Conservation (phyloP, 2,113 vertebrate species). For the Riparia riparia region DNA sequence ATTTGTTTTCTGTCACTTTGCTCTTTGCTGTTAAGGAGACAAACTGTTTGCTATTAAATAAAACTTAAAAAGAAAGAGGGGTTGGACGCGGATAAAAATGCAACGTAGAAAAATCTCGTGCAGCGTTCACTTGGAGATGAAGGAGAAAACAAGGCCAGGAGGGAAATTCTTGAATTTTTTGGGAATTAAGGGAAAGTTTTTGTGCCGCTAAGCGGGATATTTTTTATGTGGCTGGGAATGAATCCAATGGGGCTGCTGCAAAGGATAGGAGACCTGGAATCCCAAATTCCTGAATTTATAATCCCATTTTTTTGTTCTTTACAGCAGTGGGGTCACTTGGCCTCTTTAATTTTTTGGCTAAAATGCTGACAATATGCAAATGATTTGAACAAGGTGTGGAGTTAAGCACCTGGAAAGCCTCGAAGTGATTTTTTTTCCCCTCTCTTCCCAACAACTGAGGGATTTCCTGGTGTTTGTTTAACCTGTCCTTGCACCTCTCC, state of each 20-base stretch:
- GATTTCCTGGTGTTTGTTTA: not conserved
- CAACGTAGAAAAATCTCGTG: not conserved
- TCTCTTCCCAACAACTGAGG: not conserved
- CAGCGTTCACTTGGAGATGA: not conserved
- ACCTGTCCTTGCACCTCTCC: not conserved
- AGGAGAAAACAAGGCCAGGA: not conserved
- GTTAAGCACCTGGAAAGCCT: not conserved
- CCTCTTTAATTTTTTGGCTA: not conserved
- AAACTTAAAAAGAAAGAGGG: slow-evolving; percentile 27
- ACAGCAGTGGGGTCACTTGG: rapidly evolving
- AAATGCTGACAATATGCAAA: rapidly evolving
- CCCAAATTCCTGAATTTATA: not conserved
- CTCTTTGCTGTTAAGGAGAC: slow-evolving; percentile 62
- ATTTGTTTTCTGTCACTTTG: slow-evolving; percentile 77
- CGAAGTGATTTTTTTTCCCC: not conserved
- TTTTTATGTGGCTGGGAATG: not conserved
- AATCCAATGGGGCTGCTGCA: rapidly evolving
- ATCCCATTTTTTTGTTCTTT: not conserved
- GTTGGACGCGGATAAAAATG: not conserved
- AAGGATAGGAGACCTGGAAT: not conserved
- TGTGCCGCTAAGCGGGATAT: not conserved
- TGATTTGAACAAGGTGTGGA: not conserved
- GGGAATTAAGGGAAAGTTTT: not conserved
- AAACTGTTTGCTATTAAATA: slow-evolving; percentile 73
- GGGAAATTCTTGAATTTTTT: not conserved